phyloP scores from a whole-genome alignment of 2,113 vertebrate genomes.

The Prunella himalayana region DNA sequence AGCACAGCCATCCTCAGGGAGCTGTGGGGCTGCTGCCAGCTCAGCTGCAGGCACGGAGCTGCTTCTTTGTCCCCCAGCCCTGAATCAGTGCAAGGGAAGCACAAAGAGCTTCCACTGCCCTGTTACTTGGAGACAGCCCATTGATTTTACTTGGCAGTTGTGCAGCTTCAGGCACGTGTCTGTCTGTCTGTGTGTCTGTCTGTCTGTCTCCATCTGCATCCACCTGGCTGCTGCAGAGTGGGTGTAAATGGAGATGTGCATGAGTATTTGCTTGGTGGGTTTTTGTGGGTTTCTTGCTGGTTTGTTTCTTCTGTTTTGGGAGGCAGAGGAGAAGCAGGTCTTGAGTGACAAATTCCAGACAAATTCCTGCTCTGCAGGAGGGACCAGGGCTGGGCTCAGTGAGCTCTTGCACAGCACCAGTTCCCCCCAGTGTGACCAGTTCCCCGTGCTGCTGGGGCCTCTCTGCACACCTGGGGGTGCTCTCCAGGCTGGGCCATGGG shows the following conservation, averaged over 20 bases:
- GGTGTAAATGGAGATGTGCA: accelerated
- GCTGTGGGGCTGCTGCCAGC: background rate
- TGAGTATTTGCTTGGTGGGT: accelerated
- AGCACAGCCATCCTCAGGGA: accelerated
- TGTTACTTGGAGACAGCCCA: background rate
- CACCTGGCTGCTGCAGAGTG: accelerated
- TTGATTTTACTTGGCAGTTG: background rate
- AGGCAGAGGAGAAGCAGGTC: background rate
- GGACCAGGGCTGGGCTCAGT: background rate
- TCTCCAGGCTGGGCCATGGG: background rate
- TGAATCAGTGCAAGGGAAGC: accelerated
- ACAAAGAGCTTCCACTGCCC: background rate
- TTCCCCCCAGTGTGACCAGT: accelerated
- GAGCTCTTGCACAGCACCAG: accelerated
- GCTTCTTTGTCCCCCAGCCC: background rate
- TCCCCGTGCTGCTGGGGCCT: background rate
- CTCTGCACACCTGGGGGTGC: background rate
- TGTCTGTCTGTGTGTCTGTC: background rate
- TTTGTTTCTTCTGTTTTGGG: background rate
- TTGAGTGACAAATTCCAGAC: background rate
- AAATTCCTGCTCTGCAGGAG: background rate
- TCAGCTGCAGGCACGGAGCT: background rate
- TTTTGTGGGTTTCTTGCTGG: background rate
- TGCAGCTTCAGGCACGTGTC: background rate
- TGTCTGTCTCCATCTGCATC: accelerated